Conservation (phyloP, 2,888 invertebrate species). For the Scelioninae gen. 1 region DNA sequence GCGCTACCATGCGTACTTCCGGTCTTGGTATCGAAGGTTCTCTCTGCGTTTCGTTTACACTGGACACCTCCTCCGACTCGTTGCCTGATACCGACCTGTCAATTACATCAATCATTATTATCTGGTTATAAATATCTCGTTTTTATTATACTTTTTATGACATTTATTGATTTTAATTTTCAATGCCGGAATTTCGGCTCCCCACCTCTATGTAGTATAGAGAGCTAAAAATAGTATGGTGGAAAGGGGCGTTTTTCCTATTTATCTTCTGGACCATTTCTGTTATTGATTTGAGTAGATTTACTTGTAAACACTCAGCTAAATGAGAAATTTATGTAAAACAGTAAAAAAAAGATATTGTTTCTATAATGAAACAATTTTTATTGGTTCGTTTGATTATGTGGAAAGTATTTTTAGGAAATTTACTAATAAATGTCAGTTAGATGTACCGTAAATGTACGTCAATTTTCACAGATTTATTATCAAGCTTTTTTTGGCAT, state of each 20-base stretch:
- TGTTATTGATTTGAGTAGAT: constrained; percentile 8
- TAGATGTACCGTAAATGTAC: not conserved
- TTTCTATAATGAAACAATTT: not conserved
- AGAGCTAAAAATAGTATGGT: constrained; percentile 1
- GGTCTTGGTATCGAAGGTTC: constrained; percentile 76
- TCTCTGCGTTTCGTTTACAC: constrained; percentile 48
- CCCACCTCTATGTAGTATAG: not conserved
- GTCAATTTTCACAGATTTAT: not conserved
- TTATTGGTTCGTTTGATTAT: not conserved
- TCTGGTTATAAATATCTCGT: not conserved
- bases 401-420: not conserved
- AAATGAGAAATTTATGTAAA: constrained; percentile 8
- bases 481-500: not conserved
- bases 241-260: not conserved
- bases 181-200: not conserved
- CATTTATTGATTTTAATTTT: constrained; percentile 4
- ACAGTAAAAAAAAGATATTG: not conserved
- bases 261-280: constrained; percentile 8
- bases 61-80: constrained; percentile 45
- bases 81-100: constrained; percentile 50
- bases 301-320: not conserved
- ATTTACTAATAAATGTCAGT: constrained; percentile 5
- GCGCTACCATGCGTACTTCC: constrained; percentile 81
- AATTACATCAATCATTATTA: constrained; percentile 43
- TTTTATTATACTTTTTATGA: constrained; percentile 5